Percentiles rank a stretch among this genome's conserved stretches.
Conservation (phyloP, 2,113 vertebrate species). For the Neodontobutis hainanensis region DNA sequence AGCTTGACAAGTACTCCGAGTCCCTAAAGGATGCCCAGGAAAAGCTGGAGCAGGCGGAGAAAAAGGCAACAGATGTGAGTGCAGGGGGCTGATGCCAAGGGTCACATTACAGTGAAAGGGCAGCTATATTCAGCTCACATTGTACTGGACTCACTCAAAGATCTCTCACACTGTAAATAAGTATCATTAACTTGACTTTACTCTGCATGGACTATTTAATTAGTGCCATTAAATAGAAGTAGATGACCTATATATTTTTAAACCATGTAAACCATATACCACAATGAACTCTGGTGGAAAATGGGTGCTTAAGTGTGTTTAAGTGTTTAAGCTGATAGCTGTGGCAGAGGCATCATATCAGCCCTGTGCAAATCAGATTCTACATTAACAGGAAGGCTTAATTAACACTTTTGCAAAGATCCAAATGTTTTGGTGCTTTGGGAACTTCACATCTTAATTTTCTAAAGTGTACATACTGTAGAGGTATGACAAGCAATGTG, state of each 20-base stretch:
- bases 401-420: too few relatives aligned
- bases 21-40: constrained; percentile 95
- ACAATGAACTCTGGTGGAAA: not conserved
- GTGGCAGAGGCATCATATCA: constrained; percentile 28
- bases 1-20: constrained; percentile 96
- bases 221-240: too few relatives aligned
- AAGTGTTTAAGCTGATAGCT: constrained; percentile 34
- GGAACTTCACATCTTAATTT: too few relatives aligned
- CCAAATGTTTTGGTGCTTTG: too few relatives aligned
- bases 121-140: constrained; percentile 5
- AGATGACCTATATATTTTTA: too few relatives aligned
- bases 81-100: not conserved
- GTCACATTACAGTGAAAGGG: constrained; percentile 12
- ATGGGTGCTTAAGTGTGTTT: too few relatives aligned
- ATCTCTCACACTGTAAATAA: not conserved
- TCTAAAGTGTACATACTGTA: too few relatives aligned
- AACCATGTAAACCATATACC: not conserved
- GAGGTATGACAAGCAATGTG: too few relatives aligned
- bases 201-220: too few relatives aligned
- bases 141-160: constrained; percentile 10
- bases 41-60: constrained; percentile 95
- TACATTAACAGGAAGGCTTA: constrained; percentile 49
- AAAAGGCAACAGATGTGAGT: constrained; percentile 94
- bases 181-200: not conserved
- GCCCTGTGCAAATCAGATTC: constrained; percentile 55